Base-by-base conservation (phyloP, 2,888 invertebrate species). In the Drosophila fulvimacula region DNA sequence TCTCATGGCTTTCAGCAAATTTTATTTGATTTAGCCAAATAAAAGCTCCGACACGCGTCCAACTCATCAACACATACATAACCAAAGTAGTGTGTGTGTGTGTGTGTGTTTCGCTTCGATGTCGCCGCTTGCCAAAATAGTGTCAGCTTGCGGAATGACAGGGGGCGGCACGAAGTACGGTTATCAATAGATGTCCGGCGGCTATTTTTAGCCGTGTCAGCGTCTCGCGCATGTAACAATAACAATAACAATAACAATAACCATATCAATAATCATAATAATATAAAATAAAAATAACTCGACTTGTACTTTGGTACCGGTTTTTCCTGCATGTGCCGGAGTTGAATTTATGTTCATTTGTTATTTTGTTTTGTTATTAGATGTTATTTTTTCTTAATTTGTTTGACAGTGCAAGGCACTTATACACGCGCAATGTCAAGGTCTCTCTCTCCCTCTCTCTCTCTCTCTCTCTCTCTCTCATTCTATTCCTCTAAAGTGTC, bases 201-300 rank as follows among this genome's bases (percentile, higher is more conserved):
- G 68, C 59, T 79, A 79, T 79, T 69, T 79, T 65, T 76, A 72
- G 79, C 69, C 61, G 44, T 59, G 65, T 72, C 66, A 68, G 60
- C 60, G 56, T 55, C 38, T 70, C 56, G 73, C 65, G 73, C 57
- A 55, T 73, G 70, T 73, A 61, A 69, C 52, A 61, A 65, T 13
- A 74, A 46, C 49, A 67, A 62, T 44, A 59, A 15, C 30, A 44
- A 59, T 51, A 61, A 52, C 51, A 60, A 64, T 15, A 73, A 41
- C 51, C 66, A 64, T 51, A 61, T 19, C 34, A 48, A 60, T 52
- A 62, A 57, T 46, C 46, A 46, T 38, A 30, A 30, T 30, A 7
- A 30, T 7, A 30, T 30, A 30, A 30, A 71, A 60, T 39, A 58
- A 21, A 58, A 76, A 51, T 36, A 61, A 32, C 36, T 64, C 30